These are phyloP conservation scores for Eupelmus urozonus DNA, from an alignment of 2,888 invertebrate species.

Conservation along the genomic window DNA sequence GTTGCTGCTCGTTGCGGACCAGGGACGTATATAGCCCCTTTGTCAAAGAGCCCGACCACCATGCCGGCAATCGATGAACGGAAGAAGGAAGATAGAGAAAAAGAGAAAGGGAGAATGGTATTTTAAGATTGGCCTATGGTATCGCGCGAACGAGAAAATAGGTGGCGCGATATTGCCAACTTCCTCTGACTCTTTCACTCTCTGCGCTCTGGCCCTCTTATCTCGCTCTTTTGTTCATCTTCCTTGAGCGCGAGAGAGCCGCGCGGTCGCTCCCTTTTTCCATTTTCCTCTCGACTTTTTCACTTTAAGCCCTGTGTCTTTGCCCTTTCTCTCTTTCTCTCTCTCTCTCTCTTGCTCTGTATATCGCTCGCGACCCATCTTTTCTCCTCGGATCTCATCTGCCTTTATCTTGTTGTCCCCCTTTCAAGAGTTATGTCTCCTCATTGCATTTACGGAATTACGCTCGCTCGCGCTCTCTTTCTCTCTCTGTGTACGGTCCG, in stretches of 20 bases:
- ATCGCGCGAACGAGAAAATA: conserved; percentile 64
- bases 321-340: background rate
- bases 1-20: conserved; percentile 27
- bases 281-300: conserved; percentile 46
- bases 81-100: conserved; percentile 12
- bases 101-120: background rate
- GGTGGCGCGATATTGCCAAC: conserved; percentile 64
- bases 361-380: background rate
- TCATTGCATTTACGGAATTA: conserved; percentile 18
- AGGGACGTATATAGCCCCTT: conserved; percentile 28
- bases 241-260: background rate
- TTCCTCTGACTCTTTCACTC: conserved; percentile 59
- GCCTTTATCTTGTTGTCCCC: conserved; percentile 11
- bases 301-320: conserved; percentile 19
- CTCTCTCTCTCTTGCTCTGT: background rate
- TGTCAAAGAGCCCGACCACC: conserved; percentile 46
- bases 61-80: conserved; percentile 36
- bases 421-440: conserved; percentile 12
- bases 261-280: background rate
- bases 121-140: conserved; percentile 65
- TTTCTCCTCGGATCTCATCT: conserved; percentile 23
- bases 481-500: background rate
- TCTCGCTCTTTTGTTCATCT: conserved; percentile 50
- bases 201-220: conserved; percentile 27
- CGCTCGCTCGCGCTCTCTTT: background rate